Evolutionary conservation across 1,140 invertebrate species (phyloP).

Genomic region (Bombus confusus): DNA sequence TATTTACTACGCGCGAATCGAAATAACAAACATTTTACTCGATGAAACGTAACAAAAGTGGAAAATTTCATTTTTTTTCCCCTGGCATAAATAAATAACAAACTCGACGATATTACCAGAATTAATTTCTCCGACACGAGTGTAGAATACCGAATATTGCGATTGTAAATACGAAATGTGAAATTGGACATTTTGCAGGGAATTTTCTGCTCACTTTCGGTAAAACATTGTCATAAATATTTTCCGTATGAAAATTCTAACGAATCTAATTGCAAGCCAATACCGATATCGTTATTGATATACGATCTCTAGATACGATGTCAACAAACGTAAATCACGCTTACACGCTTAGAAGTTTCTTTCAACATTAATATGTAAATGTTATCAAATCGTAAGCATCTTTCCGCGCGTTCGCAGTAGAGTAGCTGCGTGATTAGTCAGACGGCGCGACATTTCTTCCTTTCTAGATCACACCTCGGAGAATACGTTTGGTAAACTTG

Average conservation of each 20-base stretch:
- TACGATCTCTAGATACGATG: not conserved
- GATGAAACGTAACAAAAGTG: not conserved
- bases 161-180: not conserved
- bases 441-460: not conserved
- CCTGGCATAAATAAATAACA: not conserved
- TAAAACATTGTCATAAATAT: not conserved
- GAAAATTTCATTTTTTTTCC: not conserved
- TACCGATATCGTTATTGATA: not conserved
- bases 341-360: not conserved
- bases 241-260: not conserved
- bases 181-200: not conserved
- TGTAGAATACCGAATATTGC: not conserved
- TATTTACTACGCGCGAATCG: not conserved
- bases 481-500: not conserved
- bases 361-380: not conserved
- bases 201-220: not conserved
- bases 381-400: not conserved
- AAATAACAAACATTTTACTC: not conserved
- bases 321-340: not conserved
- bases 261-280: not conserved
- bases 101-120: not conserved
- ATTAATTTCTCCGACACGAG: not conserved
- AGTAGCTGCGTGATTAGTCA: not conserved
- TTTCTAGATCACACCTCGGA: not conserved
- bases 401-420: not conserved